A percentile compares a stretch with the other conserved stretches of the same genome.
These are phyloP conservation scores for Tinea semifulvella DNA, from an alignment of 2,888 invertebrate genomes.

Conservation along the genomic window DNA sequence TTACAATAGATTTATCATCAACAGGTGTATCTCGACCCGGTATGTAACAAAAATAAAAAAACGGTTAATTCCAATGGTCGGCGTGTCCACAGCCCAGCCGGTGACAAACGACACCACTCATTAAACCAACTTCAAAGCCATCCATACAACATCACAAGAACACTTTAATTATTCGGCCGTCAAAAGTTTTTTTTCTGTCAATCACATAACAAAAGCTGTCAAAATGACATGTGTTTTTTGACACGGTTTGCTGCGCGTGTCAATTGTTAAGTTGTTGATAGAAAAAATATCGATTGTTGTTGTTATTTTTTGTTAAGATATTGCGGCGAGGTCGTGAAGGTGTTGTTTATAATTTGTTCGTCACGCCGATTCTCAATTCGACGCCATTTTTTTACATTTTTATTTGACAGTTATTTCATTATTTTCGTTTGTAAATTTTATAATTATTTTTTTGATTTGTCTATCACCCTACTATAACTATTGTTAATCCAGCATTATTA, in stretches of 20 bases:
- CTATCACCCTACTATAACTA: too few species aligned
- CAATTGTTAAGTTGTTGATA: slow-evolving; percentile 12
- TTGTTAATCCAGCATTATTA: too few species aligned
- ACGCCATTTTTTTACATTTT: too few species aligned
- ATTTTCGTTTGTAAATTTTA: too few species aligned
- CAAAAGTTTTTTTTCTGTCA: slow-evolving; percentile 26
- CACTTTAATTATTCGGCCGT: slow-evolving; percentile 38
- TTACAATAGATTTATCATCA: slow-evolving; percentile 2
- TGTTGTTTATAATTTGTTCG: slow-evolving; percentile 6
- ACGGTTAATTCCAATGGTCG: background rate
- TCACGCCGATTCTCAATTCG: background rate
- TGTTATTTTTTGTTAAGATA: background rate
- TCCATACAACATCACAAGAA: slow-evolving; percentile 18
- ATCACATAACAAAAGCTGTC: slow-evolving; percentile 36
- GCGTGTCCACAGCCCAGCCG: background rate
- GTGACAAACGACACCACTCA: slow-evolving; percentile 29
- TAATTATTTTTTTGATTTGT: too few species aligned
- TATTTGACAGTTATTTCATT: too few species aligned
- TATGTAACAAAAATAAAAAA: background rate
- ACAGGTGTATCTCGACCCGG: background rate
- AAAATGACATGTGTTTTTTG: slow-evolving; percentile 27
- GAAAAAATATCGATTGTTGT: slow-evolving; percentile 12
- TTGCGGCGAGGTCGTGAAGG: background rate
- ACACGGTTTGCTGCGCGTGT: slow-evolving; percentile 16
- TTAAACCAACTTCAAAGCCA: slow-evolving; percentile 52